phyloP scores from a whole-genome alignment of 2,888 invertebrate genomes.

The Fissipunctia ypsillon region DNA sequence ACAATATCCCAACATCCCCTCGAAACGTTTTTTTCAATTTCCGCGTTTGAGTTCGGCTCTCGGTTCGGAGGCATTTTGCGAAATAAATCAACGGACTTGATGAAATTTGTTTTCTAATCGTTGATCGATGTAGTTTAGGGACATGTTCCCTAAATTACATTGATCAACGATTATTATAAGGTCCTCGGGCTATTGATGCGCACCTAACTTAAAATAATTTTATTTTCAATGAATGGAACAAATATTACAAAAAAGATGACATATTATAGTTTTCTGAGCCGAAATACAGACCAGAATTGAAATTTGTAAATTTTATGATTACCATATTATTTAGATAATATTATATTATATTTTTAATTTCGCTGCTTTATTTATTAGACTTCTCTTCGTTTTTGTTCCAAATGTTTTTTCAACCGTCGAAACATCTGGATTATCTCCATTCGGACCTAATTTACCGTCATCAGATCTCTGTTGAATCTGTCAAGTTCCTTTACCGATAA shows the following conservation, averaged over 20 bases:
- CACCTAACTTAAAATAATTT: not conserved
- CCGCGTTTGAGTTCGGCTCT: slow-evolving; percentile 64
- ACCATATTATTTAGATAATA: no score
- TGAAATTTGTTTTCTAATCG: slow-evolving; percentile 43
- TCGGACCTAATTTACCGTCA: slow-evolving; percentile 8
- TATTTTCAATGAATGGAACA: not conserved
- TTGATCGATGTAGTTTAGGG: slow-evolving; percentile 28
- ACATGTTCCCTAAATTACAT: not conserved
- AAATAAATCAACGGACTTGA: slow-evolving; percentile 53
- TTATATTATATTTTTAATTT: not conserved
- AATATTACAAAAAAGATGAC: not conserved
- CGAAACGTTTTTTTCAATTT: slow-evolving; percentile 72
- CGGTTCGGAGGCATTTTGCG: slow-evolving; percentile 49
- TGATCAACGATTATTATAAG: no score
- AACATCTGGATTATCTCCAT: not conserved
- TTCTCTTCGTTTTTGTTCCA: not conserved
- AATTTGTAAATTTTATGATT: not conserved
- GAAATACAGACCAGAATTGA: not conserved
- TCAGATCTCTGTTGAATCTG: slow-evolving; percentile 17
- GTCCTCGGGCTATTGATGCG: not conserved
- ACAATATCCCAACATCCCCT: slow-evolving; percentile 66
- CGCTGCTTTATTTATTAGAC: not conserved
- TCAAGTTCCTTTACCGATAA: slow-evolving; percentile 39
- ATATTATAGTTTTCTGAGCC: not conserved
- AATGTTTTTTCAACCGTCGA: not conserved